A percentile compares a stretch with the other conserved stretches of the same genome.
These are phyloP conservation scores for Embiotoca jacksoni DNA, from an alignment of 2,113 vertebrate species.

Conservation along the genomic window DNA sequence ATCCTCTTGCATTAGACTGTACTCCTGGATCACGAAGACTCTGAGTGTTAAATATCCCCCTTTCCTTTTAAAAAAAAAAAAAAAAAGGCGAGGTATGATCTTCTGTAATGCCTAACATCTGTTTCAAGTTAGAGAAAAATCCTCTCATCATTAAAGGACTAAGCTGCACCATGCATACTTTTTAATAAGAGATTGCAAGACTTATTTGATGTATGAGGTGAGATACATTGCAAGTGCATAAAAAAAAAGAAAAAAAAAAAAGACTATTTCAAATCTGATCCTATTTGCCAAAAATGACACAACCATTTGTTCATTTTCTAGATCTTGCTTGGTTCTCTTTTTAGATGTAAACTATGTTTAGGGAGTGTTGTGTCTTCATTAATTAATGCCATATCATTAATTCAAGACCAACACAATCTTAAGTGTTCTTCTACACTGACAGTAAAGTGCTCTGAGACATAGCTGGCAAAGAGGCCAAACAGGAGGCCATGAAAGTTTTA, in stretches of 20 bases:
- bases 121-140: conserved; percentile 60
- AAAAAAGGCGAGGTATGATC: conserved; percentile 54
- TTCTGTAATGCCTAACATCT: conserved; percentile 65
- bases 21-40: conserved; percentile 85
- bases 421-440: conserved; percentile 56
- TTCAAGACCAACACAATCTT: conserved; percentile 66
- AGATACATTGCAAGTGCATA: conserved; percentile 33
- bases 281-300: conserved; percentile 40
- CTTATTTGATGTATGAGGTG: conserved; percentile 56
- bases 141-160: conserved; percentile 44
- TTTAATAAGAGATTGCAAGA: conserved; percentile 53
- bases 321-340: conserved; percentile 31
- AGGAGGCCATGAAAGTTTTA: conserved; percentile 70
- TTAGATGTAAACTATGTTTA: conserved; percentile 47
- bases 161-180: conserved; percentile 33
- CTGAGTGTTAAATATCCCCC: conserved; percentile 83
- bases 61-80: conserved; percentile 16
- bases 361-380: conserved; percentile 50
- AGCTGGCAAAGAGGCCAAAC: conserved; percentile 43
- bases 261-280: background rate
- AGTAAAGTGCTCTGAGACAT: conserved; percentile 20
- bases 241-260: conserved; percentile 16
- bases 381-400: conserved; percentile 67
- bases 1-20: conserved; percentile 85
- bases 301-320: conserved; percentile 46